Conservation (phyloP, 2,888 invertebrate genomes). For the Periphyllus acericola region DNA sequence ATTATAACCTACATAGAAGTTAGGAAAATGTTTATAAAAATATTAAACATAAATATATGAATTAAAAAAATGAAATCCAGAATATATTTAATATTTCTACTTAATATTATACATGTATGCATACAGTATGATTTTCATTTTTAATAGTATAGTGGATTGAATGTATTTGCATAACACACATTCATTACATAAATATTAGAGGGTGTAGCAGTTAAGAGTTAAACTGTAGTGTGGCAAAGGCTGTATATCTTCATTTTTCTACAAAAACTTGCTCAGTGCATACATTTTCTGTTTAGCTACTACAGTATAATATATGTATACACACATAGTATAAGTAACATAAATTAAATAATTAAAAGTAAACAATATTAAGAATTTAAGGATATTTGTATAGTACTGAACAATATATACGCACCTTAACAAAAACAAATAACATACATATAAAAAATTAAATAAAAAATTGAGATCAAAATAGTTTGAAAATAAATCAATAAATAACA, state of each 20-base stretch:
- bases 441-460: not conserved
- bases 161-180: not conserved
- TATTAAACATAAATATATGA: not conserved
- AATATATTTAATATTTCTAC: not conserved
- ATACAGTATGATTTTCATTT: not conserved
- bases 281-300: not conserved
- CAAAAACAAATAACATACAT: not conserved
- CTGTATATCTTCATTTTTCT: not conserved
- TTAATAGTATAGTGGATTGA: not conserved
- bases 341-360: not conserved
- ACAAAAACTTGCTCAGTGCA: not conserved
- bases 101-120: not conserved
- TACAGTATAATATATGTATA: not conserved
- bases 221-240: not conserved
- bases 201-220: not conserved
- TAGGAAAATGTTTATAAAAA: not conserved
- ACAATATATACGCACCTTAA: not conserved
- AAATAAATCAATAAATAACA: not conserved
- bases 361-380: not conserved
- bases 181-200: not conserved
- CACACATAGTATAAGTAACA: too few relatives aligned
- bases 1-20: not conserved
- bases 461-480: constrained; percentile 38
- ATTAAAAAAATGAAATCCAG: not conserved
- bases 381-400: not conserved